Percentiles rank a stretch among this genome's conserved stretches.
Conservation (phyloP, 2,797 vertebrate genomes). For the Ctenopoma kingsleyae region DNA sequence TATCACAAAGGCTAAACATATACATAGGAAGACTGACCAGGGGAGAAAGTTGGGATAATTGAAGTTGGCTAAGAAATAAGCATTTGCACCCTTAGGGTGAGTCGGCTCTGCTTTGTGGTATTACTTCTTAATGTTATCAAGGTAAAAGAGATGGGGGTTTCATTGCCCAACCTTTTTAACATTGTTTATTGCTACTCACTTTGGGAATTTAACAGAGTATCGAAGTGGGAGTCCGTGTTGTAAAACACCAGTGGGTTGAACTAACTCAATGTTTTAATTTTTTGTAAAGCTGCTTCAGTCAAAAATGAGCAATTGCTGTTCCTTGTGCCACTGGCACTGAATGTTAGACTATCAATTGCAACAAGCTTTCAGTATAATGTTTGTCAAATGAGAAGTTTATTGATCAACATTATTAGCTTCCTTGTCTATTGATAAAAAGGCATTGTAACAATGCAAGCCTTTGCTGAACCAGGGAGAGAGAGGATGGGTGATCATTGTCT, state of each 20-base stretch:
- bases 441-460: constrained; percentile 27
- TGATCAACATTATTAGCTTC: constrained; percentile 40
- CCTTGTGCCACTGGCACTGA: constrained; percentile 22
- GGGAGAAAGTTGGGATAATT: constrained; percentile 84
- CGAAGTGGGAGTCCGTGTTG: constrained; percentile 41
- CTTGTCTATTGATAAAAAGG: constrained; percentile 43
- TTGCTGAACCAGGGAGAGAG: constrained; percentile 52
- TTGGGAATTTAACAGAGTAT: constrained; percentile 61
- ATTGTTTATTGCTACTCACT: constrained; percentile 82
- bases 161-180: constrained; percentile 76
- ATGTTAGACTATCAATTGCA: constrained; percentile 40
- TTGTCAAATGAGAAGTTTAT: constrained; percentile 51
- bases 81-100: constrained; percentile 74
- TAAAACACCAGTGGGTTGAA: constrained; percentile 33
- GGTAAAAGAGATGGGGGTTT: constrained; percentile 74
- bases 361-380: constrained; percentile 48
- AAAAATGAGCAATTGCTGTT: constrained; percentile 43
- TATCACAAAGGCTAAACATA: constrained; percentile 87
- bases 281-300: constrained; percentile 47
- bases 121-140: constrained; percentile 82
- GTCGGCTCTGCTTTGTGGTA: constrained; percentile 74
- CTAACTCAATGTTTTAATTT: constrained; percentile 51
- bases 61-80: constrained; percentile 83
- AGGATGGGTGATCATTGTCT: constrained; percentile 69
- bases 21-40: constrained; percentile 79